Percentiles rank a stretch among this genome's conserved stretches.
Conservation (phyloP, 2,797 vertebrate genomes). For the Pangasius macronema region DNA sequence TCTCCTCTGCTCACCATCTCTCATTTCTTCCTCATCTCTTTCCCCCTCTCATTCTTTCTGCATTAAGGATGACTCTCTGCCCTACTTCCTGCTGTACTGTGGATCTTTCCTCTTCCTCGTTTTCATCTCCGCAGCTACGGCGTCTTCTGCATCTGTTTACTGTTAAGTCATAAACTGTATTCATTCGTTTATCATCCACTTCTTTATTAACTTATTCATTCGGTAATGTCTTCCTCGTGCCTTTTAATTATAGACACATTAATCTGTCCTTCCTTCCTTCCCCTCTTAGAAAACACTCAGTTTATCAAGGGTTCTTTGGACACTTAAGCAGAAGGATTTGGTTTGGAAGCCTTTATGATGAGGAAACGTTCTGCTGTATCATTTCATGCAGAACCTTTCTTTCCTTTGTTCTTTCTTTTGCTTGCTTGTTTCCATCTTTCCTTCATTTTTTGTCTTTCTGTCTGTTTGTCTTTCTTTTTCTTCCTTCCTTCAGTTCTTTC, state of each 20-base stretch:
- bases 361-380: background rate
- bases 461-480: background rate
- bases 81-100: slow-evolving; percentile 38
- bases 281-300: background rate
- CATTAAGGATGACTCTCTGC: slow-evolving; percentile 42
- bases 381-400: background rate
- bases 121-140: background rate
- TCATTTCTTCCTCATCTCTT: background rate
- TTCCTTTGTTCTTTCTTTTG: background rate
- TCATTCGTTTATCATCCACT: background rate
- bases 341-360: background rate
- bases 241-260: background rate
- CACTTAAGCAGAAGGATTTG: background rate
- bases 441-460: too few species aligned
- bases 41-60: slow-evolving; percentile 21
- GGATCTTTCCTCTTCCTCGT: background rate
- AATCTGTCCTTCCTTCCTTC: background rate
- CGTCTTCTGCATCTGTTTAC: background rate
- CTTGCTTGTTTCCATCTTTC: background rate
- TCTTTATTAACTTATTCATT: slow-evolving; percentile 1
- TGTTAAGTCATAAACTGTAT: background rate
- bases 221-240: background rate
- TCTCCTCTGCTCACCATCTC: background rate
- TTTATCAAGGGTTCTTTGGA: background rate
- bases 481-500: too few species aligned